A percentile compares a stretch with the other conserved stretches of the same genome.
These are phyloP conservation scores for Thomomys bottae DNA, from an alignment of 2,113 vertebrate genomes.

Conservation along the genomic window DNA sequence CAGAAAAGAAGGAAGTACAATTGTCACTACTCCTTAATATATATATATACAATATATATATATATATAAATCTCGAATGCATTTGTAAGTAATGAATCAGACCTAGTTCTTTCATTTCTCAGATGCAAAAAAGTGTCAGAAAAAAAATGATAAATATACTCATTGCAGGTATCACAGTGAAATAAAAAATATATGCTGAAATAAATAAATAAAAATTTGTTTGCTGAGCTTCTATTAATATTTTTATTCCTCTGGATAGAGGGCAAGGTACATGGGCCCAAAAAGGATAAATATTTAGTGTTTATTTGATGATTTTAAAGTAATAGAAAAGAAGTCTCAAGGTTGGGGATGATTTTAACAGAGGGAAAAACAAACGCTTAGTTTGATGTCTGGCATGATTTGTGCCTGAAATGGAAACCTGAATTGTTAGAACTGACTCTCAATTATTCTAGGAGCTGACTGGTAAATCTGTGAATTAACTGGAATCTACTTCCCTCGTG, in stretches of 20 bases:
- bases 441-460: not conserved
- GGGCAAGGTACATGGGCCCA: not conserved
- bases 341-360: not conserved
- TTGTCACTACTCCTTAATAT: not conserved
- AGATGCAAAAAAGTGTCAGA: not conserved
- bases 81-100: constrained; percentile 59
- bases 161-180: constrained; percentile 40
- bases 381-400: not conserved
- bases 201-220: too few relatives aligned
- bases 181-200: not conserved
- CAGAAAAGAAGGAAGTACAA: not conserved
- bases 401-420: not conserved
- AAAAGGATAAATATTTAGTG: constrained; percentile 39
- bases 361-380: not conserved
- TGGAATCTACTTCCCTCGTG: not conserved
- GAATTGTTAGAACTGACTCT: constrained; percentile 35
- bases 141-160: constrained; percentile 52
- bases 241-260: constrained; percentile 59
- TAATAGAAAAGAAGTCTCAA: constrained; percentile 32
- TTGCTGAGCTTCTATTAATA: constrained; percentile 35
- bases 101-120: constrained; percentile 50
- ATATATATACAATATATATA: not conserved
- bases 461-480: not conserved
- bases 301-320: constrained; percentile 62
- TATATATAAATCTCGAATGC: constrained; percentile 46